These are phyloP conservation scores for Esox niger DNA, from an alignment of 2,113 vertebrate species.

Conservation along the genomic window DNA sequence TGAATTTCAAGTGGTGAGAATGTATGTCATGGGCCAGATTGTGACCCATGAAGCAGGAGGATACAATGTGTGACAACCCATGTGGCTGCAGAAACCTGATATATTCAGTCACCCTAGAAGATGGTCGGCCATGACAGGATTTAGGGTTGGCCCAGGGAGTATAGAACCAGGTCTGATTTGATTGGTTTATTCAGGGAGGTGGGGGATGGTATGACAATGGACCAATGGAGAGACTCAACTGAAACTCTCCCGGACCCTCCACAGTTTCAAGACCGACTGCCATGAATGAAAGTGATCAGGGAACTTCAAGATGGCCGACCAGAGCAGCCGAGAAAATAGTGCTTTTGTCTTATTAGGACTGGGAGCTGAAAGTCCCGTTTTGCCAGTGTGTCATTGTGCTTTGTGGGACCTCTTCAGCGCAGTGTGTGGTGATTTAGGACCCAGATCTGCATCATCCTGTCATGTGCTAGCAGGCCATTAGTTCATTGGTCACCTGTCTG, in stretches of 20 bases:
- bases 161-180: constrained; percentile 41
- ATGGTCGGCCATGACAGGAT: constrained; percentile 36
- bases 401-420: constrained; percentile 70
- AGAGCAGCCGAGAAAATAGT: constrained; percentile 28
- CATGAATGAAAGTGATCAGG: constrained; percentile 36
- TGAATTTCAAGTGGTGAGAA: constrained; percentile 29
- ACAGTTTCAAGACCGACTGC: constrained; percentile 64
- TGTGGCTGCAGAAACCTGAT: constrained; percentile 44
- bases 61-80: too few relatives aligned
- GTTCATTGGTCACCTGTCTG: constrained; percentile 29
- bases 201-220: constrained; percentile 32
- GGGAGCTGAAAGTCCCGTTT: constrained; percentile 70
- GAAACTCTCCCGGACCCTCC: constrained; percentile 45
- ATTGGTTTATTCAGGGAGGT: constrained; percentile 47
- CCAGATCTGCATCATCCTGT: constrained; percentile 59
- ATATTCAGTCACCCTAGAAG: constrained; percentile 40
- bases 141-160: constrained; percentile 38
- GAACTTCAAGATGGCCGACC: neutral
- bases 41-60: constrained; percentile 30
- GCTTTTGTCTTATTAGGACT: constrained; percentile 56
- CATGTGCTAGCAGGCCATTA: constrained; percentile 50
- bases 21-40: constrained; percentile 24
- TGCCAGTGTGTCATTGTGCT: constrained; percentile 71
- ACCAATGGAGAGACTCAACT: constrained; percentile 42
- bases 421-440: constrained; percentile 57